These are phyloP conservation scores for Pelochelys cantorii DNA, from an alignment of 2,797 vertebrate genomes.

Conservation along the genomic window DNA sequence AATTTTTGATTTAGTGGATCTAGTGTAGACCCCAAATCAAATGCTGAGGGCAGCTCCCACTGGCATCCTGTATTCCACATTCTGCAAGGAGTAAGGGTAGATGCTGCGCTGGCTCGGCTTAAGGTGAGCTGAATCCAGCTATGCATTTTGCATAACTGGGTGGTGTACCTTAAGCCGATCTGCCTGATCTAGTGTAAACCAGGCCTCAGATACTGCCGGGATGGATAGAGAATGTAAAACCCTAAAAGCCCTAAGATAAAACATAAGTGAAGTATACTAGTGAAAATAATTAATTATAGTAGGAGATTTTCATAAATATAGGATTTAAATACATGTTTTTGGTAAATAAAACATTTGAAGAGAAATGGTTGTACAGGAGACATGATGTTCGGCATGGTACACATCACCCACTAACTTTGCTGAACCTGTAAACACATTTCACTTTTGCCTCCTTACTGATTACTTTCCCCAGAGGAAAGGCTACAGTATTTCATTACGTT, in stretches of 20 bases:
- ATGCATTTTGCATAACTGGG: no score
- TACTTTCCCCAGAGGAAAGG: slow-evolving; percentile 14
- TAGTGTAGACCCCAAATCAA: no score
- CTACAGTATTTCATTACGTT: background rate
- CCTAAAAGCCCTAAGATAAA: background rate
- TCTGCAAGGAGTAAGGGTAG: no score
- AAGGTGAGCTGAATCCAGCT: no score
- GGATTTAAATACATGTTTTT: background rate
- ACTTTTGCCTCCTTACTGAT: background rate
- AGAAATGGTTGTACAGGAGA: background rate
- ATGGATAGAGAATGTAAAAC: rapidly evolving
- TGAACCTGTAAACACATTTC: background rate
- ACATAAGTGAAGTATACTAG: background rate
- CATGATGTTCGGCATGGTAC: background rate
- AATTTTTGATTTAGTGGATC: no score
- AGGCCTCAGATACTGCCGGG: background rate
- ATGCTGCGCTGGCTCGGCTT: no score
- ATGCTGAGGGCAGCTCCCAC: no score
- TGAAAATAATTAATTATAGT: background rate
- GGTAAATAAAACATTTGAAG: background rate
- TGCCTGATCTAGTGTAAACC: no score
- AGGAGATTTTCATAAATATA: background rate
- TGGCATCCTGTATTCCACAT: no score
- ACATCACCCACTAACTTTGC: background rate
- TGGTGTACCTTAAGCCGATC: no score